phyloP scores from a whole-genome alignment of 2,888 invertebrate species.

The Liodrosophila aerea region DNA sequence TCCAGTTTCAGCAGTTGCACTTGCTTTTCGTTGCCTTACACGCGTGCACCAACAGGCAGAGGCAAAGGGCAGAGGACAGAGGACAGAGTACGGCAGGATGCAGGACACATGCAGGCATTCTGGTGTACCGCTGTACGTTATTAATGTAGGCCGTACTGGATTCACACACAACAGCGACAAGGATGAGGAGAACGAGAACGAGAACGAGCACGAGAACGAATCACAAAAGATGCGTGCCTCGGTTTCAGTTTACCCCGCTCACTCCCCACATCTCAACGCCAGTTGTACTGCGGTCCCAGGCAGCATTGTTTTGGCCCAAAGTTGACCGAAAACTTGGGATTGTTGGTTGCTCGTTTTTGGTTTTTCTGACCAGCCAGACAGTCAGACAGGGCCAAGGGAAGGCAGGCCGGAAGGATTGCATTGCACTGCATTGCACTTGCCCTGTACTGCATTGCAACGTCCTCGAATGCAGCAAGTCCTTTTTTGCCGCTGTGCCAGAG shows the following conservation, averaged over 20 bases:
- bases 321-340: conserved; percentile 79
- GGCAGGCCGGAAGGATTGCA: conserved; percentile 47
- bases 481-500: conserved; percentile 36
- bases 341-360: conserved; percentile 74
- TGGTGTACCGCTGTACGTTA: conserved; percentile 47
- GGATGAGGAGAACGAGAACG: conserved; percentile 14
- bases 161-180: neutral
- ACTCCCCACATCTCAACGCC: neutral
- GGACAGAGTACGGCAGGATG: conserved; percentile 21
- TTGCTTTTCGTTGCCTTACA: conserved; percentile 54
- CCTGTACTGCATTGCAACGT: conserved; percentile 33
- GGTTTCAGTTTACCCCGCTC: conserved; percentile 6
- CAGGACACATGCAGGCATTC: conserved; percentile 2
- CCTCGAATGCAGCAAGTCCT: conserved; percentile 47
- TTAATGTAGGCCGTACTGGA: conserved; percentile 32
- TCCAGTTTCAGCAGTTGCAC: conserved; percentile 51
- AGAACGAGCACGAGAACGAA: conserved; percentile 29
- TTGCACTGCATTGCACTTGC: conserved; percentile 42
- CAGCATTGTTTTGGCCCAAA: conserved; percentile 76
- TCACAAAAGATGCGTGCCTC: conserved; percentile 62
- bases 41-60: conserved; percentile 20
- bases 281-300: conserved; percentile 8
- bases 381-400: conserved; percentile 2
- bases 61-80: neutral
- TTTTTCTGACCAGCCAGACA: conserved; percentile 42